Conservation (phyloP, 2,113 vertebrate genomes). For the Pelusios castaneus region DNA sequence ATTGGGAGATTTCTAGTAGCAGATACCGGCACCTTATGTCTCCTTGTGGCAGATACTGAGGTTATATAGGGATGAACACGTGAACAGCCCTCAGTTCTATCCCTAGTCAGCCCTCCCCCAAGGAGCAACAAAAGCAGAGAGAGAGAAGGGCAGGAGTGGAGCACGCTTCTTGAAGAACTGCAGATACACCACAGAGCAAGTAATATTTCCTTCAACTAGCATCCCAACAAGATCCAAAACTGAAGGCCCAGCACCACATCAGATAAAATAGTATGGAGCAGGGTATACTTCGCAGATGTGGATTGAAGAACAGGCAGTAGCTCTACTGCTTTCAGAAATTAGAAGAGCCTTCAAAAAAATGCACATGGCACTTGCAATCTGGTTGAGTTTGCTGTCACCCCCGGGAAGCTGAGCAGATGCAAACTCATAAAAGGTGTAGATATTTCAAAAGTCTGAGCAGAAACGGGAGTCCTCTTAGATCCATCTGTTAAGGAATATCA, state of each 20-base stretch:
- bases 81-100: no score
- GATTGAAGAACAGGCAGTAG: neutral
- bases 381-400: neutral
- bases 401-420: neutral
- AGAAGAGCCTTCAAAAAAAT: neutral
- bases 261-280: neutral
- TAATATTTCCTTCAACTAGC: neutral
- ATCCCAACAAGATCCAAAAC: neutral
- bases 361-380: neutral
- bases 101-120: no score
- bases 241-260: neutral
- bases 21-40: no score
- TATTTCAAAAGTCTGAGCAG: neutral
- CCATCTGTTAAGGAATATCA: no score
- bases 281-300: neutral
- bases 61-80: no score
- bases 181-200: neutral
- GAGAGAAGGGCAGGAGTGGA: neutral
- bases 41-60: no score
- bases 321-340: neutral
- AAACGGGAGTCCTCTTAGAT: neutral
- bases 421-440: neutral
- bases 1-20: no score
- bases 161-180: neutral
- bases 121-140: neutral